phyloP scores from a whole-genome alignment of 2,797 vertebrate genomes.

The Cheirogaleus major region DNA sequence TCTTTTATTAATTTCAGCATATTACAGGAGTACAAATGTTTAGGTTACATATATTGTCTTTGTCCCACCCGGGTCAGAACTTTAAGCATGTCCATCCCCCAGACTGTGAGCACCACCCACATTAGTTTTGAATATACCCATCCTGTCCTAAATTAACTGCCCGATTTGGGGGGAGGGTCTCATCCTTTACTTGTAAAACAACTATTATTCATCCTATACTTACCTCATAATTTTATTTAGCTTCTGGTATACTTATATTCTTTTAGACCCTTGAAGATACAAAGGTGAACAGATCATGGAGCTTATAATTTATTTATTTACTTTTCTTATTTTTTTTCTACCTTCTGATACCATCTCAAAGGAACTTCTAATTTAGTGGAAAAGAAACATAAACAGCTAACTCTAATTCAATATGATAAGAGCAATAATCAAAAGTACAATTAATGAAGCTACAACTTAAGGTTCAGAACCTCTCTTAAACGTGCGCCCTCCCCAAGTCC shows the following conservation, averaged over 20 bases:
- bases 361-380: not conserved
- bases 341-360: too few relatives aligned
- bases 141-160: not conserved
- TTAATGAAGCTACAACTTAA: constrained; percentile 3
- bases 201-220: not conserved
- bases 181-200: not conserved
- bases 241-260: not conserved
- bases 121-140: too few relatives aligned
- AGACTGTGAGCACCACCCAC: too few relatives aligned
- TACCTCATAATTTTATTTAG: not conserved
- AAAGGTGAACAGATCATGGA: not conserved
- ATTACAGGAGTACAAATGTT: too few relatives aligned
- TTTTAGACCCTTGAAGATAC: constrained; percentile 10
- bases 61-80: too few relatives aligned
- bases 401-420: not conserved
- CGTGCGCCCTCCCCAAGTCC: not conserved
- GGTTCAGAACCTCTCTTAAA: not conserved
- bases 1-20: too few relatives aligned
- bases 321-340: too few relatives aligned
- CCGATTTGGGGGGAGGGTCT: not conserved
- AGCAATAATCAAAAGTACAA: constrained; percentile 11
- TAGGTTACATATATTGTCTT: too few relatives aligned
- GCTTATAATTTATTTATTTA: not conserved
- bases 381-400: constrained; percentile 4
- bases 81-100: too few relatives aligned